Conservation (phyloP, 2,888 invertebrate genomes). For the Syrista parreyssii region DNA sequence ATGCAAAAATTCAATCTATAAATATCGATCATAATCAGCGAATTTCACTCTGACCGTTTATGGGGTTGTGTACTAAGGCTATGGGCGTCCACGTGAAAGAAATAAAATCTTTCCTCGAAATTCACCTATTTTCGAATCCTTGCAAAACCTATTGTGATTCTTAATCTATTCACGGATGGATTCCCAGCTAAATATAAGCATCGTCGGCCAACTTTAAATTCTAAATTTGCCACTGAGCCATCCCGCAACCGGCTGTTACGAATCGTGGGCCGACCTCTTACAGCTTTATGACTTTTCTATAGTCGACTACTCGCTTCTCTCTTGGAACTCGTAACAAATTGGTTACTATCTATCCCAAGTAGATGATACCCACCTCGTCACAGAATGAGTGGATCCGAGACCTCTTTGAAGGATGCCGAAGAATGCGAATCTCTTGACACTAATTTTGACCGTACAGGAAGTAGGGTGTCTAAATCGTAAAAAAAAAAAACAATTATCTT, state of each 20-base stretch:
- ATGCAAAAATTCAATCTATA: not conserved
- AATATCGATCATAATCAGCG: not conserved
- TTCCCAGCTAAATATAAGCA: not conserved
- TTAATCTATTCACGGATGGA: not conserved
- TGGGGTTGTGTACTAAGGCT: not conserved
- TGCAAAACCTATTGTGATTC: not conserved
- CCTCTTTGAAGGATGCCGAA: slow-evolving; percentile 1
- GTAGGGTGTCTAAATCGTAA: not conserved
- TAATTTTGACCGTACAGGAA: not conserved
- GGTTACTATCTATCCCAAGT: not conserved
- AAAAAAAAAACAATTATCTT: not conserved
- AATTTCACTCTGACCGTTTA: not conserved
- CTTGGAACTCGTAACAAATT: slow-evolving; percentile 1
- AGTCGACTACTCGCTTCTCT: not conserved
- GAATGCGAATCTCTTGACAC: slow-evolving; percentile 21
- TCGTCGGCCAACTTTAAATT: not conserved
- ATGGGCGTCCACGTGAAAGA: not conserved
- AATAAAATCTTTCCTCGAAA: not conserved
- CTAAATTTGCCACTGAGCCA: slow-evolving; percentile 1
- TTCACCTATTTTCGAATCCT: not conserved
- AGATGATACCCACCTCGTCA: not conserved
- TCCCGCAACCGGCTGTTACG: not conserved
- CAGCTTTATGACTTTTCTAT: not conserved
- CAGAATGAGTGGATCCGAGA: not conserved
- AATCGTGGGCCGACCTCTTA: not conserved